Conservation (phyloP, 1,140 invertebrate species). For the Neelides sp. region DNA sequence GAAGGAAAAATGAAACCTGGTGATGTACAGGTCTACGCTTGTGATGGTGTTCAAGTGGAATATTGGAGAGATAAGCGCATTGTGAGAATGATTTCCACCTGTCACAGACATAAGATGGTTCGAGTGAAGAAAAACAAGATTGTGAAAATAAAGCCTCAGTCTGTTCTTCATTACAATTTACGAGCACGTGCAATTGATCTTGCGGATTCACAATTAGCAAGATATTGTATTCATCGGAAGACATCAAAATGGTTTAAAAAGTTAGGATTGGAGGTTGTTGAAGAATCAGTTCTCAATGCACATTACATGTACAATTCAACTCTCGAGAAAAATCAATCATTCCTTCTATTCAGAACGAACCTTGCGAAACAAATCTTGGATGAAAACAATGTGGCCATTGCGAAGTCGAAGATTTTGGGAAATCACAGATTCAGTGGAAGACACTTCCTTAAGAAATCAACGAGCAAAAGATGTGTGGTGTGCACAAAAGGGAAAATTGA, state of each 20-base stretch:
- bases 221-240: background rate
- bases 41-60: background rate
- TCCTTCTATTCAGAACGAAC: background rate
- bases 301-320: background rate
- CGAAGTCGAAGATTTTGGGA: background rate
- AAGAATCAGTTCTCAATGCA: background rate
- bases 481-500: slow-evolving; percentile 11
- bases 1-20: slow-evolving; percentile 14
- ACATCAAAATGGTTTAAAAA: background rate
- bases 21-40: background rate
- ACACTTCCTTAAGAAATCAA: background rate
- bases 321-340: background rate
- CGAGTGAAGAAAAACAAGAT: background rate
- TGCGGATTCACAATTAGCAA: background rate
- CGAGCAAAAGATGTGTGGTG: slow-evolving; percentile 15
- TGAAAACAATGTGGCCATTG: too few species aligned
- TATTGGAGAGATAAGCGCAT: background rate
- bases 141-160: background rate
- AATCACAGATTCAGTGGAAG: background rate
- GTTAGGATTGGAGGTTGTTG: background rate
- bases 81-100: background rate
- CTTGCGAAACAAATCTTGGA: background rate
- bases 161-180: background rate
- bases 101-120: background rate
- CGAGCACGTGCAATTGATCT: background rate